Conservation (phyloP, 1,140 invertebrate genomes). For the Ceratina australensis region DNA sequence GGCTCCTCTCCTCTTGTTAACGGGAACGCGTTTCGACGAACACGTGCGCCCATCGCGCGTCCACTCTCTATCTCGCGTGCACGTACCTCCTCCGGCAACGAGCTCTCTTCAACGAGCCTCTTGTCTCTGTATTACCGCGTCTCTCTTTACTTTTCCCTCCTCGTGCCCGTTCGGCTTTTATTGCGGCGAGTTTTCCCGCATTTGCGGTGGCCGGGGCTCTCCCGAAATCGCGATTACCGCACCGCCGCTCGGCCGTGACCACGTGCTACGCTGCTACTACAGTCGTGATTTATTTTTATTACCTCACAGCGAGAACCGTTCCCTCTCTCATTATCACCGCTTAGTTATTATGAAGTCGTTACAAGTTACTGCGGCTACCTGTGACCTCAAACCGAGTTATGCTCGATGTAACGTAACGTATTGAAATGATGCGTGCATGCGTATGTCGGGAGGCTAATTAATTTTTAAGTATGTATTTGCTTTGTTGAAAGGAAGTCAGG, state of each 20-base stretch:
- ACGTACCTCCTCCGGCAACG: neutral
- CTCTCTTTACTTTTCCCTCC: neutral
- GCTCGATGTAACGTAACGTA: no score
- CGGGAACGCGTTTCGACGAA: constrained; percentile 43
- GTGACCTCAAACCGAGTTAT: neutral
- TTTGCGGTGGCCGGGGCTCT: constrained; percentile 50
- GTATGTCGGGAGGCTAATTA: no score
- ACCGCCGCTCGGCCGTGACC: constrained; percentile 43
- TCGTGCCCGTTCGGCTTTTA: constrained; percentile 37
- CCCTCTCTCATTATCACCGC: constrained; percentile 33
- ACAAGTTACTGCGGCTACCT: neutral
- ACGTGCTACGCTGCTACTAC: constrained; percentile 14
- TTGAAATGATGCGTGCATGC: no score
- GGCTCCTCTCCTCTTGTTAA: neutral
- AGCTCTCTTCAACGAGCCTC: neutral
- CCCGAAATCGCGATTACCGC: constrained; percentile 59
- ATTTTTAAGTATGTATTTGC: no score
- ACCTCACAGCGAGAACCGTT: neutral
- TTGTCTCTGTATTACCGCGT: neutral
- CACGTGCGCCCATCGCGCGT: constrained; percentile 29
- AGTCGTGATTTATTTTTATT: constrained; percentile 62
- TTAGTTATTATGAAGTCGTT: constrained; percentile 22
- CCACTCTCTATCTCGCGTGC: neutral
- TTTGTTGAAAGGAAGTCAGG: no score
- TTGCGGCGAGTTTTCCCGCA: constrained; percentile 50